Evolutionary conservation across 1,140 invertebrate species (phyloP), one percentile per base, ranked within the genome.

Genomic region (Mya arenaria): DNA sequence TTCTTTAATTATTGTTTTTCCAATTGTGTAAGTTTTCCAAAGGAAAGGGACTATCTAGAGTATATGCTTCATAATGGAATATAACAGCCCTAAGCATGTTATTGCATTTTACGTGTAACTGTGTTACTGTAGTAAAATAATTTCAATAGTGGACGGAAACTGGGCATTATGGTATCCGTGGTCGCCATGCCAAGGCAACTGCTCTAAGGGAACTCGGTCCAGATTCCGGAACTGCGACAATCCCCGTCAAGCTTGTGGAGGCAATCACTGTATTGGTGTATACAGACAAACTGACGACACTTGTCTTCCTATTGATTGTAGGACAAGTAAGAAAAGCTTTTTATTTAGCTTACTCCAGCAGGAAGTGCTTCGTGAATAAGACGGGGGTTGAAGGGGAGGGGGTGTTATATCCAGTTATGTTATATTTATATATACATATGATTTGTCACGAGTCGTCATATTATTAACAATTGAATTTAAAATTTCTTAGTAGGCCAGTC

Each of bases 141-240:
- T 4, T 25, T 62, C 48, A 25, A 25, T 90, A 37, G 87, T 90
- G 79, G 86, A 94, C 88, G 93, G 94, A 30, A 88, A 88, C 17
- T 94, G 93, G 93, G 91, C 92, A 8, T 89, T 88, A 36, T 94
- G 93, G 93, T 90, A 90, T 34, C 65, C 84, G 0, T 94, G 93
- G 93, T 92, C 91, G 8, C 83, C 86, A 34, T 94, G 93, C 82
- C 89, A 91, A 4, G 32, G 81, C 25, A 91, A 90, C 23, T 94
- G 30, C 96, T 96, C 96, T 25, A 94, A 96, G 19, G 97, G 97
- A 0, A 84, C 89, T 23, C 90, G 92, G 85, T 87, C 87, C 1
- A 88, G 93, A 8, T 80, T 87, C 0, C 65, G 93, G 30, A 85
- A 86, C 0, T 94, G 93, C 85, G 88, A 90, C 0, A 92, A 92